Evolutionary conservation across 2,888 invertebrate species (phyloP), one percentile per base, ranked within the genome.

Genomic region (Drosophila infuscata): DNA sequence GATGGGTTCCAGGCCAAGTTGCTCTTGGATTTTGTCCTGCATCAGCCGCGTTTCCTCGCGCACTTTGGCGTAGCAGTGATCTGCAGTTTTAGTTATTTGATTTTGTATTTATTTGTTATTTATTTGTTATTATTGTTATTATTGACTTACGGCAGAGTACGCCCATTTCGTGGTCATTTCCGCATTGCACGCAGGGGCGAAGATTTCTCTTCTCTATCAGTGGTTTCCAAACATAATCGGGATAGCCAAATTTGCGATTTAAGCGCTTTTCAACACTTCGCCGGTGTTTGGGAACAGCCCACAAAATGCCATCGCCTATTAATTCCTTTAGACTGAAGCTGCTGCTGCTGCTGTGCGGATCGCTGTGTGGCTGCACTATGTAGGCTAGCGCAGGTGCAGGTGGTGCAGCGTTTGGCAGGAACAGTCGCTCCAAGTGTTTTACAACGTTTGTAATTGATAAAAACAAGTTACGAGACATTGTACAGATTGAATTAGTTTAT

Each of bases 51-150:
- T 98, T 94, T 99, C 98, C 62, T 94, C 93, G 83, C 95, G 96
- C 0, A 98, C 95, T 94, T 95, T 96, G 59, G 95, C 95, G 90
- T 98, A 99, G 92, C 99, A 99, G 82, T 96, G 95, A 48, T 95
- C 98, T 98, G 92, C n/a, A 0, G 35, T 25, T 20, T 20, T 29
- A 3, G 12, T 29, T 49, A 6, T 32, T 36, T 38, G 6, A 51
- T 7, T 43, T 30, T n/a, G 9, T 48, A 3, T 6, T 36, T 43
- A 7, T 2, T 1, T 17, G 20, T 17, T 20, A 5, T 4, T 36
- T 43, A 7, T 2, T 1, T 17, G 20, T 17, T 20, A 5, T 4
- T n/a, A n/a, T n/a, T n/a, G n/a, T n/a, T n/a, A n/a, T 17, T 20
- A 5, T 4, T 20, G 36, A 94, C 94, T 94, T 95, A 98, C 98